A percentile compares a stretch with the other conserved stretches of the same genome.
phyloP scores from a whole-genome alignment of 1,140 invertebrate genomes.

The Hyles vespertilio region DNA sequence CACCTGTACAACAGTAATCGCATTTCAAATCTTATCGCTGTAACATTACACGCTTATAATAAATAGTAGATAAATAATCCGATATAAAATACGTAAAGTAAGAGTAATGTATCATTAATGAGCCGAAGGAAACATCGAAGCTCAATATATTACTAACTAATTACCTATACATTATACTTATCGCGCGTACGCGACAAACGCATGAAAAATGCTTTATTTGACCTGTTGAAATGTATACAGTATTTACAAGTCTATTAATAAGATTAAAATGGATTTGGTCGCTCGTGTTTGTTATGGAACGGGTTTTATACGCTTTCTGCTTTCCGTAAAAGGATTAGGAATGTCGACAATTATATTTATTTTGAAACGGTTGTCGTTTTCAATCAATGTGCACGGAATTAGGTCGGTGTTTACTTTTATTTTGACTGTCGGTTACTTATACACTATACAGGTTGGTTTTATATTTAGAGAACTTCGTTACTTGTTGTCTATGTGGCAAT shows the following conservation, averaged over 20 bases:
- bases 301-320: constrained; percentile 9
- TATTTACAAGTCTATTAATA: constrained; percentile 65
- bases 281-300: constrained; percentile 22
- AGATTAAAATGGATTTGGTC: constrained; percentile 45
- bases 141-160: constrained; percentile 67
- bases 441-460: too few relatives aligned
- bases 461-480: too few relatives aligned
- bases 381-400: constrained; percentile 7
- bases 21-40: constrained; percentile 14
- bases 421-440: too few relatives aligned
- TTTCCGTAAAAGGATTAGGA: constrained; percentile 2
- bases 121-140: constrained; percentile 53
- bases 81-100: constrained; percentile 47
- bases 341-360: constrained; percentile 11
- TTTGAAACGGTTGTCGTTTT: constrained; percentile 1
- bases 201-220: constrained; percentile 56
- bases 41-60: constrained; percentile 25
- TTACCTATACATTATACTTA: constrained; percentile 73
- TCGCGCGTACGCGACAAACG: constrained; percentile 33
- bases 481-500: too few relatives aligned
- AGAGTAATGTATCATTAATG: constrained; percentile 62
- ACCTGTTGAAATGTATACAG: constrained; percentile 46
- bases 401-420: not conserved
- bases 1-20: not conserved
- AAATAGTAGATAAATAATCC: constrained; percentile 42